phyloP scores from a whole-genome alignment of 2,888 invertebrate species.

The Chymomyza procnemis region DNA sequence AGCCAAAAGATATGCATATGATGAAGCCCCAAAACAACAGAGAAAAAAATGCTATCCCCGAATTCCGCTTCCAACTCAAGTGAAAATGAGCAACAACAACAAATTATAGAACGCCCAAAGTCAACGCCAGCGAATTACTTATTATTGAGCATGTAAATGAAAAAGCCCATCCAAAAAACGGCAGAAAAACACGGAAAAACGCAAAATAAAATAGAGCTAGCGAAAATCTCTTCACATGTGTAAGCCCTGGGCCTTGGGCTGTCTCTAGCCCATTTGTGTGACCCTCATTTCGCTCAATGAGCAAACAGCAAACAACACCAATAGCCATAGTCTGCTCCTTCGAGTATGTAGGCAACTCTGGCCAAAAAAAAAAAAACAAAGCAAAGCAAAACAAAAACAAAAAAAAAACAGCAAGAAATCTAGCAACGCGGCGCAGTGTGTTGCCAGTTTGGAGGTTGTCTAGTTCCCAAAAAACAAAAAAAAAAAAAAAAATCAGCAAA shows the following conservation, averaged over 20 bases:
- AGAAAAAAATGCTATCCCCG: not conserved
- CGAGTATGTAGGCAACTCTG: not conserved
- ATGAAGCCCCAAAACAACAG: not conserved
- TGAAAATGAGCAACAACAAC: conserved; percentile 32
- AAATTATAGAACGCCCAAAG: conserved; percentile 33
- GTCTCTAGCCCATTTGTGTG: conserved; percentile 26
- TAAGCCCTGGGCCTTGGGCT: conserved; percentile 9
- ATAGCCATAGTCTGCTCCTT: not conserved
- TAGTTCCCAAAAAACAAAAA: conserved; percentile 30
- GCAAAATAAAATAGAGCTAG: not conserved
- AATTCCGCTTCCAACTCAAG: not conserved
- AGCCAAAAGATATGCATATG: conserved; percentile 2
- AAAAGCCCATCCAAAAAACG: conserved; percentile 38
- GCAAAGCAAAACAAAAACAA: not conserved
- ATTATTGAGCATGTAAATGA: conserved; percentile 62
- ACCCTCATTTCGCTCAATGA: conserved; percentile 37
- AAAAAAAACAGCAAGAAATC: not conserved
- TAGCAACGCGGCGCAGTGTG: not conserved
- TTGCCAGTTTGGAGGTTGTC: not conserved
- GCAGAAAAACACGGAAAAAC: not conserved
- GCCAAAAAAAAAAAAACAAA: not conserved
- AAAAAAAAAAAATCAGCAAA: conserved; percentile 11
- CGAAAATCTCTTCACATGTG: conserved; percentile 1
- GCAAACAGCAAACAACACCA: conserved; percentile 1
- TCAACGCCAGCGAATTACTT: conserved; percentile 39